Conservation (phyloP, 2,888 invertebrate genomes). For the Hydrotaea diabolus region DNA sequence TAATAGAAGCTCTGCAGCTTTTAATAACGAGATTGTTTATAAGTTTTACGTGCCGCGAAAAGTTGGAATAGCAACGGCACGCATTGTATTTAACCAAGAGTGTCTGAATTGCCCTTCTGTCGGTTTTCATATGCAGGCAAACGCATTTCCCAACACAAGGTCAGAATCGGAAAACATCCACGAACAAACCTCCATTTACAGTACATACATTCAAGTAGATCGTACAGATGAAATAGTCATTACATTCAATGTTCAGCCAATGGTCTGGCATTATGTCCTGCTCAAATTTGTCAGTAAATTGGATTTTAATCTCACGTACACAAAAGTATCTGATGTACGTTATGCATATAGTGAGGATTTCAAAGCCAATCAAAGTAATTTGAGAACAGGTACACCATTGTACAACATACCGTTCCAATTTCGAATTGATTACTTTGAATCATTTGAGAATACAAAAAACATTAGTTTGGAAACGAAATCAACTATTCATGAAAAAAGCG, state of each 20-base stretch:
- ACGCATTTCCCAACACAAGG: constrained; percentile 81
- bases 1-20: constrained; percentile 67
- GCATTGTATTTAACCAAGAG: constrained; percentile 78
- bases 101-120: constrained; percentile 81
- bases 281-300: constrained; percentile 75
- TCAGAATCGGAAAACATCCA: constrained; percentile 60
- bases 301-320: neutral
- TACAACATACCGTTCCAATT: constrained; percentile 73
- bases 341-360: neutral
- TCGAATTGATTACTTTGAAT: constrained; percentile 74
- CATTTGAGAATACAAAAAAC: no score
- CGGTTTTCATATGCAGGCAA: constrained; percentile 82
- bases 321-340: no score
- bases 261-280: constrained; percentile 84
- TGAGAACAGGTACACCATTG: constrained; percentile 50
- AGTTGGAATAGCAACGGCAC: constrained; percentile 76
- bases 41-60: constrained; percentile 82
- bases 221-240: constrained; percentile 80
- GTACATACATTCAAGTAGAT: constrained; percentile 82
- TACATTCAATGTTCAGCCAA: constrained; percentile 83
- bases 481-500: no score
- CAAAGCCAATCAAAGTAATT: neutral
- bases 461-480: no score
- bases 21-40: constrained; percentile 77
- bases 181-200: constrained; percentile 81